Percentiles rank a stretch among this genome's conserved stretches.
Conservation (phyloP, 1,140 invertebrate genomes). For the Drosophila tsacasi region DNA sequence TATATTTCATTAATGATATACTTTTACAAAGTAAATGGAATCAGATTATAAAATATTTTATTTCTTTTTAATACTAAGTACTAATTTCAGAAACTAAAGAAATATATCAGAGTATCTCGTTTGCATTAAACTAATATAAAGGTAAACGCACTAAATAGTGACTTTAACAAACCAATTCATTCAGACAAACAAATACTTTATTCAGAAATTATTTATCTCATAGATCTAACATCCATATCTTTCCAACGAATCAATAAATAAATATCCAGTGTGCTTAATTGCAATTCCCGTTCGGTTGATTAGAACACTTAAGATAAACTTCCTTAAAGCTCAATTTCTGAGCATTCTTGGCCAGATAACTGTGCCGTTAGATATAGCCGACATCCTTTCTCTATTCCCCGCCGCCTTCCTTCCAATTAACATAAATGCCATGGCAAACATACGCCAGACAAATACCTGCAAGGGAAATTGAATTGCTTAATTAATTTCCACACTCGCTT, state of each 20-base stretch:
- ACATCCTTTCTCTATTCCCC: constrained; percentile 27
- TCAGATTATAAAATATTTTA: background rate
- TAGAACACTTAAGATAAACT: constrained; percentile 12
- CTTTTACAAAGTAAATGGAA: background rate
- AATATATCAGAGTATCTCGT: background rate
- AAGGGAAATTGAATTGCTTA: constrained; percentile 75
- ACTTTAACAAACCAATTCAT: background rate
- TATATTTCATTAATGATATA: background rate
- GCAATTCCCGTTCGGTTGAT: constrained; percentile 14
- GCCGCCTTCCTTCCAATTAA: constrained; percentile 50
- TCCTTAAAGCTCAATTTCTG: constrained; percentile 8
- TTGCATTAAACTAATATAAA: background rate
- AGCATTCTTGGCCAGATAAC: constrained; percentile 4
- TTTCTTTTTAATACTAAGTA: background rate
- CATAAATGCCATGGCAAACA: constrained; percentile 69
- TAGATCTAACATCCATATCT: background rate
- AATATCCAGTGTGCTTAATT: constrained; percentile 1
- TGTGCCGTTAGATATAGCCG: constrained; percentile 1
- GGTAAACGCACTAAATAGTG: background rate
- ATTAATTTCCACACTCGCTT: constrained; percentile 67
- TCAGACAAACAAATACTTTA: background rate
- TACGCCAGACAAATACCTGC: constrained; percentile 41
- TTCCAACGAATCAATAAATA: constrained; percentile 3
- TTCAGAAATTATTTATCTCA: background rate
- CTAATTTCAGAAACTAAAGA: background rate